Conservation (phyloP, 2,797 vertebrate genomes). For the Tokudaia tokunoshimensis region DNA sequence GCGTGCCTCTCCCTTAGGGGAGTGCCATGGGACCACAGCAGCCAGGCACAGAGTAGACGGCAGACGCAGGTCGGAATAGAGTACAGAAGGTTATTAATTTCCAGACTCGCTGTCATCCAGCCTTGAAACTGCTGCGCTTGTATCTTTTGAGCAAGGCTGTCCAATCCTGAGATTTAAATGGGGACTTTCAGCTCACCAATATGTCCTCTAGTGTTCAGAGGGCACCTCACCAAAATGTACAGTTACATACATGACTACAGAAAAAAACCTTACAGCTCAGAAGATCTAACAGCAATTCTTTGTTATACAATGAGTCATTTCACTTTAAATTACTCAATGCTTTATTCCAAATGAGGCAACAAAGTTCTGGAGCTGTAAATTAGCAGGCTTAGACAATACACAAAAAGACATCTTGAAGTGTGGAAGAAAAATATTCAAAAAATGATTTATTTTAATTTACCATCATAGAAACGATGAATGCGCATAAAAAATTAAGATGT, state of each 20-base stretch:
- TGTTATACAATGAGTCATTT: slow-evolving; percentile 61
- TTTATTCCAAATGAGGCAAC: slow-evolving; percentile 69
- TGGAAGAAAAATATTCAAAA: slow-evolving; percentile 57
- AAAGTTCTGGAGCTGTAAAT: slow-evolving; percentile 77
- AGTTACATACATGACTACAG: slow-evolving; percentile 28
- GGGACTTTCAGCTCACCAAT: slow-evolving; percentile 69
- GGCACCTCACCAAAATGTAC: slow-evolving; percentile 48
- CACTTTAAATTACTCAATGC: slow-evolving; percentile 72
- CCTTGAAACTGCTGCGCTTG: slow-evolving; percentile 67
- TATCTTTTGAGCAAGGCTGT: slow-evolving; percentile 62
- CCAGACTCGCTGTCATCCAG: background rate
- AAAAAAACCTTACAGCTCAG: background rate
- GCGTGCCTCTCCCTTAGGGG: background rate
- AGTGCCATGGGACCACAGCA: background rate
- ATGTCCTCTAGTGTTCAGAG: slow-evolving; percentile 62
- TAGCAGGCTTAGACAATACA: slow-evolving; percentile 72
- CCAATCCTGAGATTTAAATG: slow-evolving; percentile 70
- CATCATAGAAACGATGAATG: slow-evolving; percentile 60
- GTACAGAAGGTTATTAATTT: background rate
- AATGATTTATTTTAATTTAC: slow-evolving; percentile 67
- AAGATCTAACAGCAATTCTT: slow-evolving; percentile 78
- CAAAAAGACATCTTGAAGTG: slow-evolving; percentile 65
- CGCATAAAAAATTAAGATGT: slow-evolving; percentile 20
- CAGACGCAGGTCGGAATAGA: background rate
- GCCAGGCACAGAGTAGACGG: background rate